Base-by-base conservation (phyloP, 2,888 invertebrate species). In the Syritta pipiens region DNA sequence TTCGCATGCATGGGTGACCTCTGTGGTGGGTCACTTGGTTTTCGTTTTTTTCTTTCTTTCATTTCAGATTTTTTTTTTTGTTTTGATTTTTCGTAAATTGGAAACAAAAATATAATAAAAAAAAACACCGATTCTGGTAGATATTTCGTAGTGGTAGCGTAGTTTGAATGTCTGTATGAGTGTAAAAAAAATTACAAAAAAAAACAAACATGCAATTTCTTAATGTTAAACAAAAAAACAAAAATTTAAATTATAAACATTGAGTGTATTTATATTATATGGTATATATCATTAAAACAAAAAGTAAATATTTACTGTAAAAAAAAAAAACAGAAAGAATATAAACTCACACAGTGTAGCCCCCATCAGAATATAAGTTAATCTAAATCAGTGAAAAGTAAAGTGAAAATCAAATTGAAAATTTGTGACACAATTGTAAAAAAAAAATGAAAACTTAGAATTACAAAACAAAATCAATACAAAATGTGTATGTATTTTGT, bases 301-400 rank as follows among this genome's bases (percentile, higher is more conserved):
- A 81, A 81, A 82, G 1, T 17, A 84, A 82, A 72, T 83, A 85
- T 85, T 86, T 86, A 85, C 85, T 85, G 86, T 85, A 85, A 86
- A 84, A 85, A 85, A 63, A 62, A 55, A 71, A 57, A 53, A 55
- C 65, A 69, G 62, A 37, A 63, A 46, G 24, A 26, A 40, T 12
- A 55, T 30, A 19, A 69, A 40, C 32, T 59, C 63, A 48, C 49
- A 60, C 63, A 69, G 68, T 69, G 62, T 49, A 57, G 51, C 28
- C 60, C 67, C 74, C 59, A 68, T 67, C 74, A 67, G 32, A 62
- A 46, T 46, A 75, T 59, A 75, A 53, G 59, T 63, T 44, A 67
- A 75, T 53, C 46, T 28, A 59, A 65, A 32, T 69, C 69, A 30
- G n/a, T 10, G 44, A 59, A 40, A 69, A 60, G 55, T 55, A 79